phyloP scores from a whole-genome alignment of 2,888 invertebrate genomes.

The Drosophila paramelanica region DNA sequence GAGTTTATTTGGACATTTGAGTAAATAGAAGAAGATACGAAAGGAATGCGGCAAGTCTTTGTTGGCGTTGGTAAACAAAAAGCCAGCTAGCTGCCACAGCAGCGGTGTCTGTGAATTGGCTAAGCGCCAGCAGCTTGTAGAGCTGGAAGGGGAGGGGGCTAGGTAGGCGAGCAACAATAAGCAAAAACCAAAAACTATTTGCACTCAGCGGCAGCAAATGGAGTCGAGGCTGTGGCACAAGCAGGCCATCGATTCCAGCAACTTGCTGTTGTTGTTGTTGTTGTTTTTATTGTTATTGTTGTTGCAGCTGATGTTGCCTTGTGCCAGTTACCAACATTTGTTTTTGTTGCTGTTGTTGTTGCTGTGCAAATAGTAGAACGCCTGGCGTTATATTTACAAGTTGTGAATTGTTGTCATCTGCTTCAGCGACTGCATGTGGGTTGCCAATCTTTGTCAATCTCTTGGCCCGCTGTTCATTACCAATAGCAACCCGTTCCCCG shows the following conservation, averaged over 20 bases:
- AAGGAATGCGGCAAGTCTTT: conserved; percentile 47
- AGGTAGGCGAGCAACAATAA: conserved; percentile 45
- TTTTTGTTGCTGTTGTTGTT: conserved; percentile 35
- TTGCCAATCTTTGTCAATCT: conserved; percentile 53
- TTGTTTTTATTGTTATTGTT: conserved; percentile 21
- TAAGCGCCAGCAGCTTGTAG: conserved; percentile 62
- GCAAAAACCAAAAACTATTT: conserved; percentile 76
- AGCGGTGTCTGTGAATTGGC: conserved; percentile 56
- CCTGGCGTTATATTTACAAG: conserved; percentile 70
- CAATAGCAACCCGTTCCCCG: conserved; percentile 45
- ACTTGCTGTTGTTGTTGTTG: conserved; percentile 27
- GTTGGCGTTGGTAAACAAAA: conserved; percentile 70
- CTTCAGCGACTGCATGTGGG: conserved; percentile 27
- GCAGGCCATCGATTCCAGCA: conserved; percentile 57
- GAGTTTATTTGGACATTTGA: conserved; percentile 48
- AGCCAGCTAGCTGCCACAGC: conserved; percentile 37
- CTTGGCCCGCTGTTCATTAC: conserved; percentile 72
- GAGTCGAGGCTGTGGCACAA: conserved; percentile 52
- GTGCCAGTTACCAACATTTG: conserved; percentile 66
- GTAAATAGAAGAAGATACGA: conserved; percentile 32
- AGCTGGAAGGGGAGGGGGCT: background rate
- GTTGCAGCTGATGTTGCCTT: conserved; percentile 58
- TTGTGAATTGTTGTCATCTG: conserved; percentile 78
- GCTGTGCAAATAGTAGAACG: conserved; percentile 61
- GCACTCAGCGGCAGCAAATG: conserved; percentile 64